Base-by-base conservation (phyloP, 1,140 invertebrate species). In the Bicyclus anynana region DNA sequence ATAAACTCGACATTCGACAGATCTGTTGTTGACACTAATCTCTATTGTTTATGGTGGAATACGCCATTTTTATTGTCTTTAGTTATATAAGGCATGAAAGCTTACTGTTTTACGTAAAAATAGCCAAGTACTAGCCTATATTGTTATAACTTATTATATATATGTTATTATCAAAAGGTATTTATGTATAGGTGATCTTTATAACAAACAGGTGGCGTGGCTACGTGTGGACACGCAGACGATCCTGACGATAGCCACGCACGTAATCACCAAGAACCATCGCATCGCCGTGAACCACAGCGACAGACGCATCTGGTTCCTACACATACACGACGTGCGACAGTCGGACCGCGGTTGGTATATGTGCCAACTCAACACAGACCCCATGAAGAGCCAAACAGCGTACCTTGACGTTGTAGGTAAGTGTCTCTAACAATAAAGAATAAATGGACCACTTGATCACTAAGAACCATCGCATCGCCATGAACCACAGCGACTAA, bases 351-450 rank as follows among this genome's bases (percentile, higher is more conserved):
- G 93, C 13, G 95, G 95, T 17, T 95, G 94, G 91, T 95, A 95
- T 82, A 96, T 96, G 94, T 96, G 95, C 80, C 95, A 96, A 88
- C 94, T 97, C 61, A 98, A 97, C 84, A 97, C 97, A 2, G 95
- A 96, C 76, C 94, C 95, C 0, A 97, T 97, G 95, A 96, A 95
- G 74, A 96, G 94, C 76, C 95, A 96, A 88, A 92, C 94, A 18
- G 96, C 95, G 4, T 96, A 95, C 79, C 87, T 98, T 59, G 93
- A 97, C 74, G 95, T 98, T 42, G 94, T 97, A 67, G 95, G 95
- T 97, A 84, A 90, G 93, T 23, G 7, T 23, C 23, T 23, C 3
- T 23, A 23, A 23, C 7, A 23, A 23, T 23, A 7, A 23, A 23
- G 23, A n/a, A n/a, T n/a, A n/a, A n/a, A n/a, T n/a, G n/a, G n/a